Evolutionary conservation across 2,113 vertebrate species (phyloP), one percentile per base, ranked within the genome.

Genomic region (Trochalopteron elliotii): DNA sequence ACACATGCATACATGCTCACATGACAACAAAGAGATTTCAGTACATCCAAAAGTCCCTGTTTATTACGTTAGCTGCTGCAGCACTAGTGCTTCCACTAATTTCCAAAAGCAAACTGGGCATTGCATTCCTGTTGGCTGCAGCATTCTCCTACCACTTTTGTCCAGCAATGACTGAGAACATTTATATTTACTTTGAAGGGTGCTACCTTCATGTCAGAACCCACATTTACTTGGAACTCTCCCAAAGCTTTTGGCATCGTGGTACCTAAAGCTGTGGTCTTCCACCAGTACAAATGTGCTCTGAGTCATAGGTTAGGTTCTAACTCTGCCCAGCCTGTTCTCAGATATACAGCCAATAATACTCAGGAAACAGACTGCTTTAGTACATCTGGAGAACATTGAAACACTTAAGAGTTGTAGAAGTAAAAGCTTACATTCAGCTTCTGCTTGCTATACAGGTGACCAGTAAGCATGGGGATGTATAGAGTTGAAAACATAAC

Each of bases 11-110:
- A 42, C 20, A 44, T 0, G 3, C 40, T 69, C 2, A 3, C 31
- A 59, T 6, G 1, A 3, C 31, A 71, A 81, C 9, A 24, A 33
- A 69, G 40, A 78, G 9, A 14, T 40, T 35, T 55, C 61, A n/a
- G 7, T 31, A 47, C 21, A 28, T 63, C 31, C 27, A 28, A 22
- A 88, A 50, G 15, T 52, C 69, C 40, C 56, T 55, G n/a, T 19
- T 80, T 79, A 59, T 79, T 83, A 33, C 75, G 94, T 93, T 86
- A 94, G 47, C 68, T 95, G 72, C n/a, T 61, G 69, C 37, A n/a
- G n/a, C 42, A 25, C 27, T 78, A 64, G 50, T 70, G 37, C 65
- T 56, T 69, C 68, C 47, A 27, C 28, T 80, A 5, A 75, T 80
- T 47, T 94, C 77, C 71, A 59, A 57, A 91, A 93, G 72, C 64